Conservation (phyloP, 2,797 vertebrate genomes). For the Argyrosomus regius region DNA sequence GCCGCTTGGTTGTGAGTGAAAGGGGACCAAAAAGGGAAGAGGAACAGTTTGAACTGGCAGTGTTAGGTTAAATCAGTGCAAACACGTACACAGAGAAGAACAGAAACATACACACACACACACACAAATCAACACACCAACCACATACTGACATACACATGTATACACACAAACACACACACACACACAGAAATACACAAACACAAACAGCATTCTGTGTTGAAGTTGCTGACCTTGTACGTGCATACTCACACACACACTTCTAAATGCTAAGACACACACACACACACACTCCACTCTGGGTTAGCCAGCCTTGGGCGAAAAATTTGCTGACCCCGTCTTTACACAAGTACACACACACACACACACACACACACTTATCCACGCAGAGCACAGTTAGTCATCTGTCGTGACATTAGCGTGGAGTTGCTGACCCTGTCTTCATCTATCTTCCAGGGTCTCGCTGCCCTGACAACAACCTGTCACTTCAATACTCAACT, state of each 20-base stretch:
- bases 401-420: constrained; percentile 69
- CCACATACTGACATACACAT: neutral
- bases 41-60: constrained; percentile 26
- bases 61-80: constrained; percentile 23
- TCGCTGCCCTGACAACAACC: constrained; percentile 69
- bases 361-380: constrained; percentile 8
- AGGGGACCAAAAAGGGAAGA: constrained; percentile 3
- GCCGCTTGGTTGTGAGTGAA: constrained; percentile 23
- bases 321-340: constrained; percentile 55
- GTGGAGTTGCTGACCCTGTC: constrained; percentile 71
- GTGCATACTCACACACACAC: constrained; percentile 11
- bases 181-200: neutral
- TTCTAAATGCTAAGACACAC: neutral
- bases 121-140: neutral
- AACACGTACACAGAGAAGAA: constrained; percentile 6
- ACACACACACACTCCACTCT: constrained; percentile 8
- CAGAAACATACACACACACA: neutral
- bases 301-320: constrained; percentile 42
- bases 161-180: neutral
- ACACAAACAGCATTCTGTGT: neutral
- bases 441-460: constrained; percentile 71
- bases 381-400: constrained; percentile 49
- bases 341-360: constrained; percentile 10
- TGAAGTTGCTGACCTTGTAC: constrained; percentile 50
- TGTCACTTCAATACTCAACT: constrained; percentile 66